These are phyloP conservation scores for Caiman crocodilus DNA, from an alignment of 2,797 vertebrate species.

Conservation along the genomic window DNA sequence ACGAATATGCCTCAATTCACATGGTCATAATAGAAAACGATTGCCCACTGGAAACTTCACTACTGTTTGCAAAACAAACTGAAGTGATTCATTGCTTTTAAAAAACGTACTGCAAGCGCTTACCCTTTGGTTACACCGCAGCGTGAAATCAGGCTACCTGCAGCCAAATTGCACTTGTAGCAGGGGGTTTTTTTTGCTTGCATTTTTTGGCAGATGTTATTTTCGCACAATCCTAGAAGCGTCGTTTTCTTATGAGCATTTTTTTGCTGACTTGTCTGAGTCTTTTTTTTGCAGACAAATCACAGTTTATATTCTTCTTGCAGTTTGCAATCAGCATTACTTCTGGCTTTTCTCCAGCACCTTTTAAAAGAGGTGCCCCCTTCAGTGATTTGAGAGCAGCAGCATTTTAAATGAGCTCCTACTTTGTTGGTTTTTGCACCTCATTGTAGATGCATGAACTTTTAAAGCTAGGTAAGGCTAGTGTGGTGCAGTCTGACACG, in stretches of 20 bases:
- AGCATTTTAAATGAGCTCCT: background rate
- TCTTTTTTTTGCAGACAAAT: background rate
- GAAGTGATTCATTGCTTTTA: background rate
- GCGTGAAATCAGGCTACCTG: background rate
- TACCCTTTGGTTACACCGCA: background rate
- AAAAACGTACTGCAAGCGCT: accelerated
- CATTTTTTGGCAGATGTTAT: background rate
- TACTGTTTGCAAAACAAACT: background rate
- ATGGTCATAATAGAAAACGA: background rate
- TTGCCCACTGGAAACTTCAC: background rate
- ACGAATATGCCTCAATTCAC: background rate
- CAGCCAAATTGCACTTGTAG: background rate
- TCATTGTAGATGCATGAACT: accelerated
- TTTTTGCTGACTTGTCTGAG: background rate
- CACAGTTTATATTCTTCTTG: background rate
- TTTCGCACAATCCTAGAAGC: background rate
- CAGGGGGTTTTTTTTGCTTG: background rate
- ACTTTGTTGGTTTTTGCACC: accelerated
- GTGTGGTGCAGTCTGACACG: accelerated
- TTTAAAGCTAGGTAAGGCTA: background rate
- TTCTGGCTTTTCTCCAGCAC: background rate
- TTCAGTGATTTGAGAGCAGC: background rate
- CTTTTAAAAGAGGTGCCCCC: background rate
- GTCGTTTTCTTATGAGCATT: background rate
- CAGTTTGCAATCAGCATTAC: background rate